Evolutionary conservation across 2,113 vertebrate species (phyloP), one percentile per base, ranked within the genome.

Genomic region (Sinocyclocheilus grahami): DNA sequence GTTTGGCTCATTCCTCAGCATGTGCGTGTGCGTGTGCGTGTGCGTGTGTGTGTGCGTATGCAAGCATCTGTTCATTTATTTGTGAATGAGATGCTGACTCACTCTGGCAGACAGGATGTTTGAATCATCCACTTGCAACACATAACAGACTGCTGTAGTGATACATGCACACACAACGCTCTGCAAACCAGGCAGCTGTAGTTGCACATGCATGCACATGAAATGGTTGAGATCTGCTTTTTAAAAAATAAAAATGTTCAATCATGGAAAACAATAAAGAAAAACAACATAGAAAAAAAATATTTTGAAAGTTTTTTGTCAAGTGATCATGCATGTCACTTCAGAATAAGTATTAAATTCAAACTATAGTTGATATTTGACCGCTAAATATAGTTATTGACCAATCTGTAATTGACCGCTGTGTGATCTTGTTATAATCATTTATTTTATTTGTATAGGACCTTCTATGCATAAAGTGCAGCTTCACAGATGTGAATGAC

Each of bases 11-110:
- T 30, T 78, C 2, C 46, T 60, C 55, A 79, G 78, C 42, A 2
- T 30, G 4, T 82, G 79, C 16, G 42, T 67, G 67, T 82, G 78
- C 42, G 9, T 30, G 4, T 82, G 79, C 16, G 42, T 67, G 67
- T 82, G 79, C 42, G 42, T 67, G 67, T 82, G 78, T 9, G 9
- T 30, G 4, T 82, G 79, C 16, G 42, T 67, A 82, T 82, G 79
- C 42, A 82, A 82, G 62, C 79, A 82, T 82, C 79, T 82, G 79
- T 82, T 82, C 62, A 48, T 48, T 82, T 82, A 82, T 67, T 51
- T 80, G 78, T 89, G 82, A 89, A 89, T 87, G 85, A 87, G 82
- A 78, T 53, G 74, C 83, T 86, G 51, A 83, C 51, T 82, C 85
- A 82, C 72, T 62, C 37, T 82, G 53, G 65, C 62, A 67, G 37